Percentiles rank a stretch among this genome's conserved stretches.
phyloP scores from a whole-genome alignment of 2,113 vertebrate genomes.

The Agapornis roseicollis region DNA sequence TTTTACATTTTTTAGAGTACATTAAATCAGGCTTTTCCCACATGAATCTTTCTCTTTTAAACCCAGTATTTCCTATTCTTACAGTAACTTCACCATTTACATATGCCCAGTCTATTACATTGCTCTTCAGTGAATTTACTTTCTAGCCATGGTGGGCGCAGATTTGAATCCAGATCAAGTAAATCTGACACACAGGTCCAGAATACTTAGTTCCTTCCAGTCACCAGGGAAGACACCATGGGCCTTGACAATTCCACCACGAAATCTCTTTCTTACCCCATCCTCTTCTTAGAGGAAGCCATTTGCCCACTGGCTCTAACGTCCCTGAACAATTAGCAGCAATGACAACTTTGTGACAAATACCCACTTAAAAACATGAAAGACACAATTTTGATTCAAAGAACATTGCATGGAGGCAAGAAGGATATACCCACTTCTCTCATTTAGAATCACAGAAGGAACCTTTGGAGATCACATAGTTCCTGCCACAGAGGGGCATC shows the following conservation, averaged over 20 bases:
- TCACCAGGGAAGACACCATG: not conserved
- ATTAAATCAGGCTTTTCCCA: not conserved
- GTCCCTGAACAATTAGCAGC: not conserved
- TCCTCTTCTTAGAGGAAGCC: not conserved
- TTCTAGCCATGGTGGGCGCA: not conserved
- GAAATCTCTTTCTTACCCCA: not conserved
- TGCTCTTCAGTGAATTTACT: not conserved
- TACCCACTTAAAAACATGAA: not conserved
- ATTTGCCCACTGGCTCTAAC: not conserved
- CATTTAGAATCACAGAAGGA: not conserved
- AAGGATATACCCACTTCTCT: not conserved
- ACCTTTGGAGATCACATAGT: not conserved
- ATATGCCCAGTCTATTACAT: not conserved
- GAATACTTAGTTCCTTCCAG: not conserved
- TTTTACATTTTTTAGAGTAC: not conserved
- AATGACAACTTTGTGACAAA: not conserved
- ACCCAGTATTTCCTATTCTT: not conserved
- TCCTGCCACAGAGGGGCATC: not conserved
- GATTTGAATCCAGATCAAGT: not conserved
- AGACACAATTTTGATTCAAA: accelerated
- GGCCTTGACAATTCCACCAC: not conserved
- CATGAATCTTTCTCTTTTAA: not conserved
- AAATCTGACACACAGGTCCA: not conserved
- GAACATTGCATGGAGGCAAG: not conserved
- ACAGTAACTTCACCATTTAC: not conserved